Conservation (phyloP, 2,113 vertebrate species). For the Cyrtonyx montezumae region DNA sequence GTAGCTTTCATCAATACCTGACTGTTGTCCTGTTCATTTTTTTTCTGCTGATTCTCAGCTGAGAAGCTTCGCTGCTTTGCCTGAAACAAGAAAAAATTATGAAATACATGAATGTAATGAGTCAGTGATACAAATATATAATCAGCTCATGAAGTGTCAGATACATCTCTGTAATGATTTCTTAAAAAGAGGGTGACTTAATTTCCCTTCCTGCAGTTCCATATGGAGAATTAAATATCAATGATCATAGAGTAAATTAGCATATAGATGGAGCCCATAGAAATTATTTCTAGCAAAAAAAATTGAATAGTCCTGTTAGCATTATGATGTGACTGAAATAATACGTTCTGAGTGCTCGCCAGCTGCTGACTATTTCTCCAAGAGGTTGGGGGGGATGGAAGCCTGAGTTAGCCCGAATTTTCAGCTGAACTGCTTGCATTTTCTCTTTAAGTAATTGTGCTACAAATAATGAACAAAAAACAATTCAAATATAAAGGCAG, state of each 20-base stretch:
- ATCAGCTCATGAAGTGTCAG: neutral
- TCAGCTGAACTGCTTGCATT: neutral
- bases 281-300: neutral
- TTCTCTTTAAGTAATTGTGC: neutral
- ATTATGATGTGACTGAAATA: neutral
- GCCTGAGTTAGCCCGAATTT: neutral
- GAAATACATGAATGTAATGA: neutral
- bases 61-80: slow-evolving; percentile 82
- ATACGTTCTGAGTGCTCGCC: neutral
- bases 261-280: neutral
- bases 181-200: neutral
- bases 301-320: neutral
- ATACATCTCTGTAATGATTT: neutral
- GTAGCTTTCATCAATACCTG: slow-evolving; percentile 63
- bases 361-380: neutral
- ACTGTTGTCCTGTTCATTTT: slow-evolving; percentile 82
- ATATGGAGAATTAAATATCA: neutral
- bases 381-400: neutral
- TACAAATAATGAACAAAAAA: neutral
- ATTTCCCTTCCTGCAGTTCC: neutral
- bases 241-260: neutral
- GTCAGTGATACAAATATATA: neutral
- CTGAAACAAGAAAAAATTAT: slow-evolving; percentile 73
- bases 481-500: neutral
- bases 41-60: slow-evolving; percentile 78